phyloP scores from a whole-genome alignment of 1,140 invertebrate genomes.

The Acyrthosiphon pisum region DNA sequence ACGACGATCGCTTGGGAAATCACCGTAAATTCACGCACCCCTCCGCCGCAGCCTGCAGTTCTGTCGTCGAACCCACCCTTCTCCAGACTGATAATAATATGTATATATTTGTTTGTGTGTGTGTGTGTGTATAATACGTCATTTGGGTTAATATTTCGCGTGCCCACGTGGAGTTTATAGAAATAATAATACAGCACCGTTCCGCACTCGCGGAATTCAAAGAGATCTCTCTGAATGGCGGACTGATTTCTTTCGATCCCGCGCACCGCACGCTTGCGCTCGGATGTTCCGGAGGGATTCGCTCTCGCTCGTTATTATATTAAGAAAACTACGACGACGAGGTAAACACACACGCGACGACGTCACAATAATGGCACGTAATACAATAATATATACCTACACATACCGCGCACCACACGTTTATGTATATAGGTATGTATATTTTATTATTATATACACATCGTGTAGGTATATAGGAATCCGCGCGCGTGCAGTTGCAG shows the following conservation, averaged over 20 bases:
- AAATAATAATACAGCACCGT: not conserved
- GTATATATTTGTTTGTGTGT: not conserved
- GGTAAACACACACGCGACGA: not conserved
- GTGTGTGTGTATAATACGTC: not conserved
- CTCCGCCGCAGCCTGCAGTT: not conserved
- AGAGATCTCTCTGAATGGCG: constrained; percentile 13
- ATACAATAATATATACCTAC: not conserved
- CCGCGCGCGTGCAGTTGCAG: not conserved
- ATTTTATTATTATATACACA: too few species aligned
- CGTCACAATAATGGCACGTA: not conserved
- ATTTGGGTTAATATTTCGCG: not conserved
- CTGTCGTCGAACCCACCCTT: not conserved
- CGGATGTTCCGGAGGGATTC: not conserved
- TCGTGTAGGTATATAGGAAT: not conserved
- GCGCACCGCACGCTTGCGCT: not conserved
- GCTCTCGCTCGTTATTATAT: not conserved
- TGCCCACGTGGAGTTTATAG: not conserved
- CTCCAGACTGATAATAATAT: not conserved
- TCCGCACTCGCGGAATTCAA: not conserved
- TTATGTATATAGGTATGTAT: not conserved
- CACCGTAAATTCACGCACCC: not conserved
- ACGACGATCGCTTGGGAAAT: constrained; percentile 42
- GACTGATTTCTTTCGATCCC: constrained; percentile 42
- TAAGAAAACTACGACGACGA: not conserved
- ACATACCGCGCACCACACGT: not conserved